Base-by-base conservation (phyloP, 2,113 vertebrate genomes). In the Benitochromis conjunctus region DNA sequence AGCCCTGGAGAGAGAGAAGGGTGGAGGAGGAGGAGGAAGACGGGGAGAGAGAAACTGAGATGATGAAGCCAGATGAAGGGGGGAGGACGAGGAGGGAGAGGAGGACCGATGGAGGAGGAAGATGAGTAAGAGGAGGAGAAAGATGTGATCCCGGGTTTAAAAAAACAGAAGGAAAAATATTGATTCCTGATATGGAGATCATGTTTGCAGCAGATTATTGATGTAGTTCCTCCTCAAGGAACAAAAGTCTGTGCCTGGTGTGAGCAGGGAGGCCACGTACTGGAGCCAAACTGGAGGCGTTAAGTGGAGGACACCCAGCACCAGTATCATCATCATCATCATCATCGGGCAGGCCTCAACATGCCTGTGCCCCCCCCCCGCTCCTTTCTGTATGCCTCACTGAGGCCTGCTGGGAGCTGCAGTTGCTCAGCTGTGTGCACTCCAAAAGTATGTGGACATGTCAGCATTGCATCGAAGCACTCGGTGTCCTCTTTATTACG, bases 171-270 rank as follows among this genome's bases (percentile, higher is more conserved):
- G 69, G 43, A 31, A 76, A 41, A 29, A 12, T 60, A 87, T 84
- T 21, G 88, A 89, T 84, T 36, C 14, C 41, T 81, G n/a, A 81
- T 55, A 77, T 69, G 78, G 84, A 86, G 84, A 86, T 89, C 48
- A 56, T 43, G 85, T 83, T 66, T 41, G 79, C 69, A 31, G 43
- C 69, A 76, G 69, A 51, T 76, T 76, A 51, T 51, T 76, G 43
- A 76, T 76, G 41, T 18, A 43, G 66, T 46, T 46, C 41, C 66
- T 71, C 66, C 38, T 71, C 38, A 21, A 71, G 38, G 41, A 71
- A 26, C 41, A 26, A 46, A 71, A 26, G 64, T 43, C 12, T 43
- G 69, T 74, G 69, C 41, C 9, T 24, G 21, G 38, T 46, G 66
- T 46, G 41, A 71, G 69, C 24, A 5, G 69, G 43, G 41, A 74